Percentiles rank a stretch among this genome's conserved stretches.
Conservation (phyloP, 1,140 invertebrate species). For the Papilio glaucus region DNA sequence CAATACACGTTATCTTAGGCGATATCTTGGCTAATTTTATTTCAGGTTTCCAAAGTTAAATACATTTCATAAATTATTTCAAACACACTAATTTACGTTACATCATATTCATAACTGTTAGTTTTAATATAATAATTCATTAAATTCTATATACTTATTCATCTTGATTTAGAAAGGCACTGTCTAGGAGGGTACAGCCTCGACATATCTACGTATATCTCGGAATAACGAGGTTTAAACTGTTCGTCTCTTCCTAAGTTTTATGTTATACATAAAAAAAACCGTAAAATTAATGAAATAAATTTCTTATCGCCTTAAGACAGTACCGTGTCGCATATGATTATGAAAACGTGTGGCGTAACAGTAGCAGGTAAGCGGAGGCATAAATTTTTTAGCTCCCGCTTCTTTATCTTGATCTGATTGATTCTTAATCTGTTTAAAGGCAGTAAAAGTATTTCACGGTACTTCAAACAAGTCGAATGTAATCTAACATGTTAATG, state of each 20-base stretch:
- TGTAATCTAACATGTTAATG: conserved; percentile 12
- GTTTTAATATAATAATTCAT: no score
- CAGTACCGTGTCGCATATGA: conserved; percentile 3
- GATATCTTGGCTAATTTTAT: no score
- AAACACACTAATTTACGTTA: no score
- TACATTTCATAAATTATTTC: no score
- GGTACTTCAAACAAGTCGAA: conserved; percentile 21
- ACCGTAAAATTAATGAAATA: background rate
- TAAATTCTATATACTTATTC: no score
- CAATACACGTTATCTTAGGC: no score
- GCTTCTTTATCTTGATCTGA: conserved; percentile 35
- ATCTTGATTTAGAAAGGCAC: no score
- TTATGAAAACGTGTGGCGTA: conserved; percentile 39
- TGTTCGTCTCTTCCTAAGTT: background rate
- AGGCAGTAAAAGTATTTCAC: conserved; percentile 26
- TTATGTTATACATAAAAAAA: conserved; percentile 9
- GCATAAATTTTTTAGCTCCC: conserved; percentile 34
- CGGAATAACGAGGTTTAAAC: background rate
- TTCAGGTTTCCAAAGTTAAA: no score
- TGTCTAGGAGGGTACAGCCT: no score
- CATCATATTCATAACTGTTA: no score
- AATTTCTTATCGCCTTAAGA: background rate
- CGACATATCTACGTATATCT: no score
- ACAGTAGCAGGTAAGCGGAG: conserved; percentile 41
- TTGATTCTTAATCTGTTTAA: conserved; percentile 33